These are phyloP conservation scores for Metaphire vulgaris DNA, from an alignment of 1,140 invertebrate species.

Conservation along the genomic window DNA sequence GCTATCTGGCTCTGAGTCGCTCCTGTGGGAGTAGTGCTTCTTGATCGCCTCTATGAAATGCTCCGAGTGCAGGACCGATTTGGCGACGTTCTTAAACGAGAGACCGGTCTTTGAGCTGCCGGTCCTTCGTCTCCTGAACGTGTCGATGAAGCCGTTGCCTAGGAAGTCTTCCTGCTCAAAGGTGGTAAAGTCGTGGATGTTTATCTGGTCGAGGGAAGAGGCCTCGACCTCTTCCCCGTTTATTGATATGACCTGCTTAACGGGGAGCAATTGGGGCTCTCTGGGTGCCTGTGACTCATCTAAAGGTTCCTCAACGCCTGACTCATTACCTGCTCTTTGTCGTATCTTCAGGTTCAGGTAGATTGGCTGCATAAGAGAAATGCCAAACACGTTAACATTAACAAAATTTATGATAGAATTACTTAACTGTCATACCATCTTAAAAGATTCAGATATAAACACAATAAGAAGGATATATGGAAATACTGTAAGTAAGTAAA, in stretches of 20 bases:
- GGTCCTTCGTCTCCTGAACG: slow-evolving; percentile 30
- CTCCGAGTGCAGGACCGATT: slow-evolving; percentile 21
- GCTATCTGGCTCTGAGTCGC: slow-evolving; percentile 22
- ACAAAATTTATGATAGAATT: background rate
- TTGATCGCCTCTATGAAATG: slow-evolving; percentile 18
- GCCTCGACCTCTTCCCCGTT: slow-evolving; percentile 45
- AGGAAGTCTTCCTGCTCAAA: slow-evolving; percentile 46
- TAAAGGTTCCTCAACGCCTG: background rate
- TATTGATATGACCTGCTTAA: slow-evolving; percentile 43
- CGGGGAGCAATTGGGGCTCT: slow-evolving; percentile 14
- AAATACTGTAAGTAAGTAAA: no score
- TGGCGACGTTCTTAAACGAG: slow-evolving; percentile 25
- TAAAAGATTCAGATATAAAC: no score
- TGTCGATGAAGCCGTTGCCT: slow-evolving; percentile 41
- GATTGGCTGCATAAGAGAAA: slow-evolving; percentile 15
- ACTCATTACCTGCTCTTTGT: slow-evolving; percentile 18
- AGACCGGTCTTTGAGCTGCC: slow-evolving; percentile 4
- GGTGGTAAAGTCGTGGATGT: slow-evolving; percentile 49
- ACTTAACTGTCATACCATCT: no score
- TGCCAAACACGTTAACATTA: no score
- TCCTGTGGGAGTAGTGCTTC: slow-evolving; percentile 24
- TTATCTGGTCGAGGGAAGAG: slow-evolving; percentile 36
- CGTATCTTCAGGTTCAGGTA: slow-evolving; percentile 24
- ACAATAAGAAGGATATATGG: no score
- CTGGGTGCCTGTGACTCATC: no score